Percentiles rank a stretch among this genome's conserved stretches.
Evolutionary conservation across 2,888 invertebrate genomes (phyloP).

Genomic region (Dromius quadrimaculatus): DNA sequence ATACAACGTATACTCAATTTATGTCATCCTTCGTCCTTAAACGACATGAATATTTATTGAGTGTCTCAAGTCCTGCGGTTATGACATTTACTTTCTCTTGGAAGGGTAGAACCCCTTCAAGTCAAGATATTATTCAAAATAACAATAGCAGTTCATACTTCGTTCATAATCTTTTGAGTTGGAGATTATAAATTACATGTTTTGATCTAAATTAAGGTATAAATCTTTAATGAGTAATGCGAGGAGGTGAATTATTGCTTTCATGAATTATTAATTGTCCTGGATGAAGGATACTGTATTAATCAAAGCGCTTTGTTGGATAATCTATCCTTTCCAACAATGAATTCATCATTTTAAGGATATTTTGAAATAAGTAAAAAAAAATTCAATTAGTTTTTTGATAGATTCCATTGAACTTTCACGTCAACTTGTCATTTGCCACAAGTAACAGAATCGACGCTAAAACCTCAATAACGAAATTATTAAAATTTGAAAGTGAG

Average conservation of each 20-base stretch:
- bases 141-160: too few relatives aligned
- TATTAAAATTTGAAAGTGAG: slow-evolving; percentile 1
- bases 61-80: not conserved
- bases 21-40: not conserved
- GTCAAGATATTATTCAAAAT: slow-evolving; percentile 23
- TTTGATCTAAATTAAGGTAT: slow-evolving; percentile 28
- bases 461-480: slow-evolving; percentile 3
- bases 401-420: too few relatives aligned
- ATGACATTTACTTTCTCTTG: slow-evolving; percentile 1
- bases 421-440: too few relatives aligned
- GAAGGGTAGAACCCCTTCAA: not conserved
- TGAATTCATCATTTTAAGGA: too few relatives aligned
- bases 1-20: too few relatives aligned
- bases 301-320: too few relatives aligned
- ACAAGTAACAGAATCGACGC: too few relatives aligned
- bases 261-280: slow-evolving; percentile 24
- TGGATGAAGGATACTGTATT: too few relatives aligned
- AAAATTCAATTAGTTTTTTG: too few relatives aligned
- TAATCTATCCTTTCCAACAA: too few relatives aligned
- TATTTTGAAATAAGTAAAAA: too few relatives aligned
- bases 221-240: slow-evolving; percentile 24
- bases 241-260: not conserved
- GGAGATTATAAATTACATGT: slow-evolving; percentile 16
- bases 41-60: slow-evolving; percentile 26
- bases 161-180: too few relatives aligned